Evolutionary conservation across 2,888 invertebrate genomes (phyloP), one percentile per base, ranked within the genome.

Genomic region (Rapana venosa): DNA sequence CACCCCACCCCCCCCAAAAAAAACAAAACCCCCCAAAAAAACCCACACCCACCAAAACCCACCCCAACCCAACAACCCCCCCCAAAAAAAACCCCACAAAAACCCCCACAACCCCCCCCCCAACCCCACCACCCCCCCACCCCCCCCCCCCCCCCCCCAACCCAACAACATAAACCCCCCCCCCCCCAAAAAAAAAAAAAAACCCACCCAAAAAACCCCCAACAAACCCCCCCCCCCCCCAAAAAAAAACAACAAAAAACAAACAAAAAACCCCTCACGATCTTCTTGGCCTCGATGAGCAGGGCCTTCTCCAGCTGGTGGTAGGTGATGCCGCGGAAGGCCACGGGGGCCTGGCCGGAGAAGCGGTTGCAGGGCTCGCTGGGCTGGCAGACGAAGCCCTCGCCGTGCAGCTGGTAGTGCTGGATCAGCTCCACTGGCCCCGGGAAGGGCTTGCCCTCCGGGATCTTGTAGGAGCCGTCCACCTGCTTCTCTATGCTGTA

Each of bases 401-500:
- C 96, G 66, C 94, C 92, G 87, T 93, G 91, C 0, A 91, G 90
- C 56, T 93, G 91, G 91, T 96, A 96, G 91, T 96, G 95, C 32
- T 93, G 91, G 15, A 96, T 94, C 26, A 96, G 93, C 90, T 96
- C 96, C 22, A 96, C 92, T 0, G 96, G 96, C 36, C 95, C 96
- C 13, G 92, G 84, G 90, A 96, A 96, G 85, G 93, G 93, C 87
- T 93, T 93, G 4, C 96, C 96, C 66, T 96, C 94, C 11, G 95
- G 94, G 84, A 96, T 96, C 94, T 95, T 95, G 88, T 95, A 95
- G 22, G 91, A 93, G 1, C 96, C 96, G 93, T 96, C 96, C 32
- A 93, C 91, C 91, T 96, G 95, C 88, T 95, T 94, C 91, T 96
- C 96, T 87, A 96, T 95, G 87, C 94, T 94, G 93, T 96, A 96